Conservation (phyloP, 2,888 invertebrate species). For the Catotricha subobsoleta region DNA sequence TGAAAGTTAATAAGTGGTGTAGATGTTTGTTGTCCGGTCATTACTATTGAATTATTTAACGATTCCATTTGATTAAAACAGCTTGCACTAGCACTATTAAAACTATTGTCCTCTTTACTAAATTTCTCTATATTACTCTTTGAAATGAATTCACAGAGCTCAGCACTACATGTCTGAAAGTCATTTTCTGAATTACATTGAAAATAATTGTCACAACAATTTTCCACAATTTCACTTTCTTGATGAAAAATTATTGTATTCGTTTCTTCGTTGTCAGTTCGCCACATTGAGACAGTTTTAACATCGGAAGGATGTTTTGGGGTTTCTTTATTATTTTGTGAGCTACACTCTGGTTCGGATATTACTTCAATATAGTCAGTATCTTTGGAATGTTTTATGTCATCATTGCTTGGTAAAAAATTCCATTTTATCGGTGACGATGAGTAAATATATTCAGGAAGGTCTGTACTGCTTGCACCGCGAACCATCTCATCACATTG, state of each 20-base stretch:
- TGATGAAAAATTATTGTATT: constrained; percentile 29
- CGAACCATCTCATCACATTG: too few species aligned
- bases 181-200: constrained; percentile 22
- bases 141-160: background rate
- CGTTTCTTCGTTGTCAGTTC: constrained; percentile 19
- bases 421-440: constrained; percentile 31
- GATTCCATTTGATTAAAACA: too few species aligned
- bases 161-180: background rate
- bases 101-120: background rate
- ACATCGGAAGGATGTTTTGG: constrained; percentile 1
- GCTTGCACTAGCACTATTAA: too few species aligned
- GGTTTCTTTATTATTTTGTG: background rate
- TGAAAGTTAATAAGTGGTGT: constrained; percentile 1
- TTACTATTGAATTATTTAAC: constrained; percentile 4
- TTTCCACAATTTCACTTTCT: constrained; percentile 28
- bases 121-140: too few species aligned
- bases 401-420: constrained; percentile 20
- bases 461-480: background rate
- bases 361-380: constrained; percentile 4
- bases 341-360: constrained; percentile 6
- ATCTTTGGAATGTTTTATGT: background rate
- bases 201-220: constrained; percentile 27
- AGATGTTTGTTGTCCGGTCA: background rate
- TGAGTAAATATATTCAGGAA: constrained; percentile 19
- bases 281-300: constrained; percentile 22